A percentile compares a stretch with the other conserved stretches of the same genome.
Conservation (phyloP, 2,888 invertebrate species). For the Leptothorax acervorum region DNA sequence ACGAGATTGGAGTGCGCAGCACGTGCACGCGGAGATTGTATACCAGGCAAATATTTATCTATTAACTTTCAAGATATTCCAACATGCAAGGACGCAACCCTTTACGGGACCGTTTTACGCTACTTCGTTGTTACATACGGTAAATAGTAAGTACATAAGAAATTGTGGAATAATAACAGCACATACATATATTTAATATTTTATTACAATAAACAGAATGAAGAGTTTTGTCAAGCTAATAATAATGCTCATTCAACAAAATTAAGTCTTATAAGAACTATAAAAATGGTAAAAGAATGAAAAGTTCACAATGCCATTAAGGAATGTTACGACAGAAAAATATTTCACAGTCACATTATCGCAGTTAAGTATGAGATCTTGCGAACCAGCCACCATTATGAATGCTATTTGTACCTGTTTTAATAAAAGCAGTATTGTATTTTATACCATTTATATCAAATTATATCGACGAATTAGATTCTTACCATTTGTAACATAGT, state of each 20-base stretch:
- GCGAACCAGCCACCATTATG: rapidly evolving
- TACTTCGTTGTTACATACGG: not conserved
- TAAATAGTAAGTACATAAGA: not conserved
- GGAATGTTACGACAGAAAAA: not conserved
- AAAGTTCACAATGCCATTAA: not conserved
- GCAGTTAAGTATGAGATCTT: not conserved
- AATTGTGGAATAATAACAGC: not conserved
- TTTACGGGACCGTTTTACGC: not conserved
- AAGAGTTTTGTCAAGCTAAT: not conserved
- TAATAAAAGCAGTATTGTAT: not conserved
- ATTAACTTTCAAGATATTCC: not conserved
- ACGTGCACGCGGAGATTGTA: not conserved
- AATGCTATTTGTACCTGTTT: not conserved
- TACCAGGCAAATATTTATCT: not conserved
- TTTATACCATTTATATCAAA: not conserved
- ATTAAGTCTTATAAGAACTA: not conserved
- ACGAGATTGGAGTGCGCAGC: not conserved
- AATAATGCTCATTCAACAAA: not conserved
- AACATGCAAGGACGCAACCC: not conserved
- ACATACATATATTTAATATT: not conserved
- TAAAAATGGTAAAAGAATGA: not conserved
- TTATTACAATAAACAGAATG: not conserved
- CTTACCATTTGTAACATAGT: constrained; percentile 89
- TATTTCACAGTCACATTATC: not conserved
- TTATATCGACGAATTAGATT: not conserved